Evolutionary conservation across 2,888 invertebrate genomes (phyloP), one percentile per base, ranked within the genome.

Genomic region (Leptopilina myrica): DNA sequence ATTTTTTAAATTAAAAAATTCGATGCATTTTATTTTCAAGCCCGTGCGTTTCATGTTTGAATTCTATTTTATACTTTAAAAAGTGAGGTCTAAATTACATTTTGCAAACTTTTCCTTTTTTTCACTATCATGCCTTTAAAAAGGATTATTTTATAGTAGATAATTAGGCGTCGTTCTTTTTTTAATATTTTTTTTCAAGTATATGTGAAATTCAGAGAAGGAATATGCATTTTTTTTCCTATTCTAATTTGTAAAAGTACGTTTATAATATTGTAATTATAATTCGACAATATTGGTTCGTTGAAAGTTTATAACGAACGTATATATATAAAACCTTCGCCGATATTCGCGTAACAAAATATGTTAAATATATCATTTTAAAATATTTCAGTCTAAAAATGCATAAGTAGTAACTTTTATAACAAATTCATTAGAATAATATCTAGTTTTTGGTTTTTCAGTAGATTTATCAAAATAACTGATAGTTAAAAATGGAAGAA

Each of bases 301-400:
- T 62, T 59, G 8, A 62, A 20, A 3, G 15, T 20, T 20, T 62
- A 59, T 59, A 69, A 12, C 20, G n/a, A 69, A 69, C 14, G 26
- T 69, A 69, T 11, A 43, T 43, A 49, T 49, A 49, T 53, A 26
- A 69, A 69, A 53, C 69, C 33, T 43, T 65, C 65, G 14, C n/a
- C 65, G 65, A 65, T 40, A 43, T 65, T 49, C 40, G 40, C 40
- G 40, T 65, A 65, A 65, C 65, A 65, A 65, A 65, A 65, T 65
- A 65, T 43, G 40, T 65, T 65, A 40, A 65, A 65, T 65, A 65
- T 65, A 40, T 65, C 40, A 65, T 43, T 65, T 43, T 65, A 65
- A 53, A 69, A 53, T 69, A 53, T 69, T 69, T 49, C 49, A 69
- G 49, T 26, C 53, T 69, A 69, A 69, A 69, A 69, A 53, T 26